Evolutionary conservation across 2,797 vertebrate species (phyloP).

Genomic region (Rhynchotus rufescens): DNA sequence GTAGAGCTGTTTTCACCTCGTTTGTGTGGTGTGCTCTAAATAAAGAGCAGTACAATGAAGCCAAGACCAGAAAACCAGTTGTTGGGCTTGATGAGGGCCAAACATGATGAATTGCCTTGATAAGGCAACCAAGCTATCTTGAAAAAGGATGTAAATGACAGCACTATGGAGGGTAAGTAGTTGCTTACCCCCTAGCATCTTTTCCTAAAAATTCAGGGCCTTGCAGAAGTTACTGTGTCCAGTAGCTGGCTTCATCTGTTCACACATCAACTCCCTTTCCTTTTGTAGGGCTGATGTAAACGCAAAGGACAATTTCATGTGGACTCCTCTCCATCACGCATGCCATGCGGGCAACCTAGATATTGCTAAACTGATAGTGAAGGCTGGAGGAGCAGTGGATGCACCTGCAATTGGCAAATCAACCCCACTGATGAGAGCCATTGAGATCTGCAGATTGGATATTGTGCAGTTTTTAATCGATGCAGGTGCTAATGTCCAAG

Average conservation of each 20-base stretch:
- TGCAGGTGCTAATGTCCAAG: constrained; percentile 83
- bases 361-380: constrained; percentile 85
- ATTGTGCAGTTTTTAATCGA: constrained; percentile 90
- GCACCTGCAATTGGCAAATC: constrained; percentile 81
- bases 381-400: constrained; percentile 85
- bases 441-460: constrained; percentile 85
- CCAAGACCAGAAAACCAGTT: too few species aligned
- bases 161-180: too few species aligned
- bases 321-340: constrained; percentile 94
- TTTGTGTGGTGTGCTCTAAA: too few species aligned
- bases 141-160: too few species aligned
- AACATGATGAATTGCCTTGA: too few species aligned
- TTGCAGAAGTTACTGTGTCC: neutral
- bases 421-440: constrained; percentile 92
- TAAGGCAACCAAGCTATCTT: too few species aligned
- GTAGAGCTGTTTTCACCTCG: too few species aligned
- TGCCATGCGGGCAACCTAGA: constrained; percentile 89
- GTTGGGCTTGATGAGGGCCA: too few species aligned
- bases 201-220: too few species aligned
- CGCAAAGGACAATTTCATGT: constrained; percentile 88
- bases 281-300: constrained; percentile 84
- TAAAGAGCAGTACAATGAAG: too few species aligned
- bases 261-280: neutral
- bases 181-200: too few species aligned
- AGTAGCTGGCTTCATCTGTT: neutral